A percentile compares a stretch with the other conserved stretches of the same genome.
Evolutionary conservation across 2,113 vertebrate genomes (phyloP).

Genomic region (Sinocyclocheilus maitianheensis): DNA sequence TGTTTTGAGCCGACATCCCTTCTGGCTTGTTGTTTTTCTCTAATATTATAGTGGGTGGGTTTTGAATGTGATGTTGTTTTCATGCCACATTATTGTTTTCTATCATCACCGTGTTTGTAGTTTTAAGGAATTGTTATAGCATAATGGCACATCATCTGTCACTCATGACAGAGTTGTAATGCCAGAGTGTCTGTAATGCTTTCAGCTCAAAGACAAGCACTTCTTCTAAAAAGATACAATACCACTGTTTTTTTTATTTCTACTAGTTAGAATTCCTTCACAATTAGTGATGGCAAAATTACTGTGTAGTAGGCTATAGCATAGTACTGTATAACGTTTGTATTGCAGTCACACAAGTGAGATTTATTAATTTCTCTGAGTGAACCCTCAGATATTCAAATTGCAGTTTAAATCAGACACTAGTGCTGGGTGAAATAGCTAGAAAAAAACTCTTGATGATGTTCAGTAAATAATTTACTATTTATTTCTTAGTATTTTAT

Average conservation of each 20-base stretch:
- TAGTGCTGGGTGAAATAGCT: not conserved
- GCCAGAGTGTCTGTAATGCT: not conserved
- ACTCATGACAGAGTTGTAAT: not conserved
- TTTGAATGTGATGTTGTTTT: conserved; percentile 22
- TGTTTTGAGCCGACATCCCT: not conserved
- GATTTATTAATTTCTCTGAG: too few relatives aligned
- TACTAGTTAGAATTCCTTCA: not conserved
- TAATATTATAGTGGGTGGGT: conserved; percentile 18
- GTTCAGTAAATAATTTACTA: not conserved
- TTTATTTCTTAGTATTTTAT: not conserved
- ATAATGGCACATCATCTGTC: conserved; percentile 16
- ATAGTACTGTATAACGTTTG: not conserved
- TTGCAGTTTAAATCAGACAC: too few relatives aligned
- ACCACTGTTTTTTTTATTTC: not conserved
- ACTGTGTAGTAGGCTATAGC: too few relatives aligned
- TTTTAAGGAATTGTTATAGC: not conserved
- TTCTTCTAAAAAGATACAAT: not conserved
- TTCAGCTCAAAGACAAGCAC: conserved; percentile 6
- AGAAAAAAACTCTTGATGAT: not conserved
- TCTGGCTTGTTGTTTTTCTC: conserved; percentile 20
- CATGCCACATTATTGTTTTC: conserved; percentile 10
- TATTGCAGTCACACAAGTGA: not conserved
- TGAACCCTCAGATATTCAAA: too few relatives aligned
- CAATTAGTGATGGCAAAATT: conserved; percentile 3
- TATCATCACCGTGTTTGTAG: conserved; percentile 4